Conservation (phyloP, 1,140 invertebrate species). For the Pantala flavescens region DNA sequence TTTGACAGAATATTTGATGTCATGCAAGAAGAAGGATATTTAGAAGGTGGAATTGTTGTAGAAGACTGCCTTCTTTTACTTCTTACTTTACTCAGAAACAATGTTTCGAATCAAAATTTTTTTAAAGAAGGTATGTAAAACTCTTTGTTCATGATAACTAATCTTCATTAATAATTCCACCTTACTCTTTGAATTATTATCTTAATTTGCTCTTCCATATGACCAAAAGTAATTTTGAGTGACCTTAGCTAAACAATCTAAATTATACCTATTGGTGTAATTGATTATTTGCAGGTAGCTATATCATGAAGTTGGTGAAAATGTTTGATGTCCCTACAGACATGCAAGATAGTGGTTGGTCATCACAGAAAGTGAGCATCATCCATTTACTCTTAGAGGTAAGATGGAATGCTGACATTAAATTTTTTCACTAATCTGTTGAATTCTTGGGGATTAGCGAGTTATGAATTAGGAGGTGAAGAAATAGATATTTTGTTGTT, state of each 20-base stretch:
- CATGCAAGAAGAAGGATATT: conserved; percentile 81
- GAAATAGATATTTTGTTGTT: too few species aligned
- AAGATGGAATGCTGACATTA: conserved; percentile 17
- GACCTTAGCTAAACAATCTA: not conserved
- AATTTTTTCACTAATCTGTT: not conserved
- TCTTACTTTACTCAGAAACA: conserved; percentile 88
- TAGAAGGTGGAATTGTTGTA: conserved; percentile 94
- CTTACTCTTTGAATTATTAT: too few species aligned
- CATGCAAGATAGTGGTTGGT: conserved; percentile 69
- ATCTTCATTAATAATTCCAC: not conserved
- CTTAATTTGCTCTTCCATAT: too few species aligned
- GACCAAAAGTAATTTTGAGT: too few species aligned
- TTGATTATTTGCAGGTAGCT: conserved; percentile 47
- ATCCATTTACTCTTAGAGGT: conserved; percentile 82
- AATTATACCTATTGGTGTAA: too few species aligned
- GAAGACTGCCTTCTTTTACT: conserved; percentile 95
- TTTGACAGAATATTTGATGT: conserved; percentile 94
- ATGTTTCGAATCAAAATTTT: conserved; percentile 96
- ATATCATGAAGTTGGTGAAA: conserved; percentile 77
- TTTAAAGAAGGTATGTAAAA: conserved; percentile 80
- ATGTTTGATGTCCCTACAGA: conserved; percentile 74
- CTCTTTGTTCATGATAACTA: not conserved
- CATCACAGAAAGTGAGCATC: conserved; percentile 89
- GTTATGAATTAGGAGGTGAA: too few species aligned
- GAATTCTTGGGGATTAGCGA: too few species aligned